Evolutionary conservation across 92 coral and sea anemone species (phyloP).

Genomic region (Paramuricea clavata): DNA sequence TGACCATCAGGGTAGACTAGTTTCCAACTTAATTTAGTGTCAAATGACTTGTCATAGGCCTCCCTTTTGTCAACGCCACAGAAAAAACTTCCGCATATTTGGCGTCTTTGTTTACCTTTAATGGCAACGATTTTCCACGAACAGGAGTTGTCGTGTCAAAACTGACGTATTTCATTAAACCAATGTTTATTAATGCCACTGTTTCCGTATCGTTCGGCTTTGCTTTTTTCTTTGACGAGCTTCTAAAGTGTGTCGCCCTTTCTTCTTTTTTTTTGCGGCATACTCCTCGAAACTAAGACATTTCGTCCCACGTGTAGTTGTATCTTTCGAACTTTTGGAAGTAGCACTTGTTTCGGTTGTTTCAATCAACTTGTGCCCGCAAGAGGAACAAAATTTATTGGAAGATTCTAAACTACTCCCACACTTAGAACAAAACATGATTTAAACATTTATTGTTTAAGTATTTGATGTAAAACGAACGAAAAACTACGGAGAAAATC

Average conservation of each 20-base stretch:
- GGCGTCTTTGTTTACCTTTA: slow-evolving; percentile 36
- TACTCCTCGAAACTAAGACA: slow-evolving; percentile 37
- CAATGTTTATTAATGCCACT: slow-evolving; percentile 39
- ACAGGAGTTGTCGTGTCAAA: background rate
- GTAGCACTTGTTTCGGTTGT: slow-evolving; percentile 19
- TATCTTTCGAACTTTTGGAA: background rate
- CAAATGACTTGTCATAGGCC: slow-evolving; percentile 43
- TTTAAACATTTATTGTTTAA: no score
- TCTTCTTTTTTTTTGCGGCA: slow-evolving; percentile 49
- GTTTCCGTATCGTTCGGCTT: slow-evolving; percentile 46
- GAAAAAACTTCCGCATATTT: slow-evolving; percentile 43
- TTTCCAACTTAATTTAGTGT: slow-evolving; percentile 36
- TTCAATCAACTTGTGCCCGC: slow-evolving; percentile 24
- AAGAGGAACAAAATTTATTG: slow-evolving; percentile 35
- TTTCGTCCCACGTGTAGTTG: slow-evolving; percentile 1
- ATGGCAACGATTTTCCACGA: slow-evolving; percentile 41
- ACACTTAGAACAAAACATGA: slow-evolving; percentile 48
- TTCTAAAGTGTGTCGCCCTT: slow-evolving; percentile 42
- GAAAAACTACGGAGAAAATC: no score
- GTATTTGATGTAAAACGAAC: no score
- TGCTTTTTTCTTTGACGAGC: slow-evolving; percentile 2
- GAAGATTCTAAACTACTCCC: slow-evolving; percentile 1
- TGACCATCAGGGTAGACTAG: slow-evolving; percentile 51
- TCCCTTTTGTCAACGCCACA: slow-evolving; percentile 44
- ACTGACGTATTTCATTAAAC: slow-evolving; percentile 28